A percentile compares a stretch with the other conserved stretches of the same genome.
Evolutionary conservation across 2,797 vertebrate genomes (phyloP).

Genomic region (Sebastes kiyomatsui): DNA sequence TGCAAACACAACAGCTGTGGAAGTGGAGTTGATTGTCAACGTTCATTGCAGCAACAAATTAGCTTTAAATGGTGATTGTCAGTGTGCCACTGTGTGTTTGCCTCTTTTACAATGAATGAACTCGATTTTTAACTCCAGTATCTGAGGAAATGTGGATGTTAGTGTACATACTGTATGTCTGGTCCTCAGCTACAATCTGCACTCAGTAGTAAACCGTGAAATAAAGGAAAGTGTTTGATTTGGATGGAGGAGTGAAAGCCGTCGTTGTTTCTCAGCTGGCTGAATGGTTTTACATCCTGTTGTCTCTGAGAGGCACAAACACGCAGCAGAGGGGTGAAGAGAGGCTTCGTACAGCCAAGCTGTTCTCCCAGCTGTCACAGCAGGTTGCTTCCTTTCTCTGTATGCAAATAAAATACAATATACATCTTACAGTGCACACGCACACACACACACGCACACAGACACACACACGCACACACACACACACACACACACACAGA

Average conservation of each 20-base stretch:
- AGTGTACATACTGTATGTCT: background rate
- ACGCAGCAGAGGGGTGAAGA: slow-evolving; percentile 24
- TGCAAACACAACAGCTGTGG: slow-evolving; percentile 21
- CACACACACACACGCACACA: no score
- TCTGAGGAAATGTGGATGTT: background rate
- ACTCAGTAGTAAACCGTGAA: background rate
- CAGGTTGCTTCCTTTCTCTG: slow-evolving; percentile 20
- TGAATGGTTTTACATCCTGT: slow-evolving; percentile 46
- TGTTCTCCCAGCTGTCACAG: slow-evolving; percentile 65
- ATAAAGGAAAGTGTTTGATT: background rate
- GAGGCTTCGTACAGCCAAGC: slow-evolving; percentile 58
- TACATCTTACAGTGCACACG: background rate
- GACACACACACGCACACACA: background rate
- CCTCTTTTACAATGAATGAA: background rate
- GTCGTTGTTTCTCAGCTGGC: slow-evolving; percentile 55
- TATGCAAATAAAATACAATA: background rate
- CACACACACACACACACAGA: background rate
- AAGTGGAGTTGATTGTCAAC: slow-evolving; percentile 3
- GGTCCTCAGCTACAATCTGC: slow-evolving; percentile 3
- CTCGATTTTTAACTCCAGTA: background rate
- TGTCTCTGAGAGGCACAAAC: slow-evolving; percentile 35
- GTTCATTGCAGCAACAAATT: slow-evolving; percentile 11
- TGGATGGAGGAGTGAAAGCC: slow-evolving; percentile 8
- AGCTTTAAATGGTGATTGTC: slow-evolving; percentile 13
- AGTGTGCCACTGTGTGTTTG: background rate